These are phyloP conservation scores for Hyposoter dolosus DNA, from an alignment of 2,888 invertebrate genomes.

Conservation along the genomic window DNA sequence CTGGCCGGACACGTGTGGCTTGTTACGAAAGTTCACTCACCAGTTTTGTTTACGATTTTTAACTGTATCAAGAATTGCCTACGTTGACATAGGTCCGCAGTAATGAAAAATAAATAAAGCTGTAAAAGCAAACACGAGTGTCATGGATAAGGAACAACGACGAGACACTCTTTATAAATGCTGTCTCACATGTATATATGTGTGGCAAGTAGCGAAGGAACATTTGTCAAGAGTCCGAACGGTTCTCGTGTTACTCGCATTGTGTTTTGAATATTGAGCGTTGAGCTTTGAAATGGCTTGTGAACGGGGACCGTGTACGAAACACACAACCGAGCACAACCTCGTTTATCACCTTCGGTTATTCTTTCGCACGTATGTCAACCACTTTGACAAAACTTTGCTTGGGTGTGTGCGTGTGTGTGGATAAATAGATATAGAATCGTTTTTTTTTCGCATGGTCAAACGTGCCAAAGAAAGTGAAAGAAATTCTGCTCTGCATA, in stretches of 20 bases:
- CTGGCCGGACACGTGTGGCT: constrained; percentile 1
- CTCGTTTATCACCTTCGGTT: constrained; percentile 48
- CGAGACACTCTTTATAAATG: not conserved
- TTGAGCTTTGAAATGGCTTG: constrained; percentile 64
- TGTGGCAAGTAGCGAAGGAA: not conserved
- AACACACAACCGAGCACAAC: constrained; percentile 25
- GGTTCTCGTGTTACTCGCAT: constrained; percentile 31
- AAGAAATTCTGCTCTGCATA: constrained; percentile 42
- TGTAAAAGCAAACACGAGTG: not conserved
- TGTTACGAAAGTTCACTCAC: constrained; percentile 12
- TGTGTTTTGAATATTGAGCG: constrained; percentile 65
- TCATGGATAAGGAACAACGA: not conserved
- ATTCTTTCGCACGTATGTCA: constrained; percentile 37
- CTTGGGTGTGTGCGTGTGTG: not conserved
- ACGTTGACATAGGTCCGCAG: not conserved
- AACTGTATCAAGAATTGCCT: constrained; percentile 2
- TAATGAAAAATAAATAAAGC: not conserved
- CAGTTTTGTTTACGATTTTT: constrained; percentile 31
- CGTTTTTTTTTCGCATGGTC: constrained; percentile 10
- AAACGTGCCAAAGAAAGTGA: constrained; percentile 60
- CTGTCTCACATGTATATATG: not conserved
- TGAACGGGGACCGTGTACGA: constrained; percentile 26
- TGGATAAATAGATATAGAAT: not conserved
- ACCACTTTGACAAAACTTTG: not conserved
- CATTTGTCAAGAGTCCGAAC: constrained; percentile 43